Evolutionary conservation across 2,888 invertebrate genomes (phyloP).

Genomic region (Adelognathus sp.): DNA sequence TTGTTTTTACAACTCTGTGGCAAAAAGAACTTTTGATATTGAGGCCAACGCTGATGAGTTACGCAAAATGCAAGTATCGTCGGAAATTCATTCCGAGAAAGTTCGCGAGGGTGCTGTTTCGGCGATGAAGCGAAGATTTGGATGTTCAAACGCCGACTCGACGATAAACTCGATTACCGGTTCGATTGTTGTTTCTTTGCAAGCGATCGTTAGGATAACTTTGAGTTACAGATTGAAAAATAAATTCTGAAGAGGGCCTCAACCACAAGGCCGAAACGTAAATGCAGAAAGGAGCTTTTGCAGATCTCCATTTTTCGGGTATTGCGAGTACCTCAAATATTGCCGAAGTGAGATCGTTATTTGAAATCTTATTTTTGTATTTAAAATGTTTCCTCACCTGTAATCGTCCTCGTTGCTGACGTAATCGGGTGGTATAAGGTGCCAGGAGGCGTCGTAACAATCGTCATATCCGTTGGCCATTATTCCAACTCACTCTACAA

Average conservation of each 20-base stretch:
- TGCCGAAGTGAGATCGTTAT: not conserved
- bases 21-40: constrained; percentile 85
- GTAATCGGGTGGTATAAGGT: constrained; percentile 88
- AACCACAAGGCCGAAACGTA: no score
- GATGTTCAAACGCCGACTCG: constrained; percentile 85
- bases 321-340: not conserved
- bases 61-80: constrained; percentile 87
- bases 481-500: constrained; percentile 70
- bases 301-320: not conserved
- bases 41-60: constrained; percentile 84
- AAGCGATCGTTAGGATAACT: no score
- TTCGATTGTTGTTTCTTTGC: no score
- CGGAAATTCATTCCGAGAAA: constrained; percentile 87
- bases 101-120: constrained; percentile 89
- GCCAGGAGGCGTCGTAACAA: constrained; percentile 87
- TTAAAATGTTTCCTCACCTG: constrained; percentile 80
- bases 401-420: constrained; percentile 87
- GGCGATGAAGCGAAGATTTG: constrained; percentile 85
- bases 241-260: no score
- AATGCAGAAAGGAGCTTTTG: no score
- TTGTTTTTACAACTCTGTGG: constrained; percentile 84
- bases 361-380: not conserved
- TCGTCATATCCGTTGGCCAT: constrained; percentile 84
- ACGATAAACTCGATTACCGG: constrained; percentile 87
- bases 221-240: no score